A percentile compares a stretch with the other conserved stretches of the same genome.
These are phyloP conservation scores for Drosophila athabasca DNA, from an alignment of 1,140 invertebrate genomes.

Conservation along the genomic window DNA sequence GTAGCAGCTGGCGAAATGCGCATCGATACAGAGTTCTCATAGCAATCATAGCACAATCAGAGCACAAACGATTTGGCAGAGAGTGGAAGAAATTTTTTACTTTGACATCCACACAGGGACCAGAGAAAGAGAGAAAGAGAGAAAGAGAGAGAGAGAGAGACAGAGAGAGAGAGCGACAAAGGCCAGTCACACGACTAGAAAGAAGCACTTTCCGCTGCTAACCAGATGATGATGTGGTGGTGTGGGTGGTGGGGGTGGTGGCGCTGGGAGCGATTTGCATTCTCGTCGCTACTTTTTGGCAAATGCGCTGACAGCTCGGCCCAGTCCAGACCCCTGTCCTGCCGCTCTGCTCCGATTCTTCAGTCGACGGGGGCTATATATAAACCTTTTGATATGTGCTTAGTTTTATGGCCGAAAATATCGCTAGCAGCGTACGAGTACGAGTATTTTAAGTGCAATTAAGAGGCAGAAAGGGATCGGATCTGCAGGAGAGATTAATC, in stretches of 20 bases:
- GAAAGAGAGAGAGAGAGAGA: neutral
- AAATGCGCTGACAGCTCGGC: conserved; percentile 45
- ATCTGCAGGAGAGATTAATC: conserved; percentile 73
- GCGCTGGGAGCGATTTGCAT: conserved; percentile 46
- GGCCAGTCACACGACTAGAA: conserved; percentile 57
- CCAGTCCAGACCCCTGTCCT: conserved; percentile 46
- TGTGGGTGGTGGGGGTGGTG: neutral
- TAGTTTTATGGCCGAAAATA: conserved; percentile 58
- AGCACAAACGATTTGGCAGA: conserved; percentile 35
- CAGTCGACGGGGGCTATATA: conserved; percentile 20
- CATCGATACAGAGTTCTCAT: conserved; percentile 14
- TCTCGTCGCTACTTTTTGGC: conserved; percentile 34
- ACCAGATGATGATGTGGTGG: conserved; percentile 32
- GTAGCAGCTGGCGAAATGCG: conserved; percentile 32
- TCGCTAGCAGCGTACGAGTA: conserved; percentile 44
- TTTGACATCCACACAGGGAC: conserved; percentile 29
- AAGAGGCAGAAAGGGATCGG: conserved; percentile 49
- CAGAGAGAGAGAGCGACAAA: conserved; percentile 37
- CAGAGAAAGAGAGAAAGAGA: neutral
- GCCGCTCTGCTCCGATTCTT: conserved; percentile 3
- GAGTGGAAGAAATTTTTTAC: conserved; percentile 40
- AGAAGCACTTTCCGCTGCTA: conserved; percentile 44
- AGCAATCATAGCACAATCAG: conserved; percentile 15
- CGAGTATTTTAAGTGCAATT: conserved; percentile 70
- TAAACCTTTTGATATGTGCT: conserved; percentile 52